A percentile compares a stretch with the other conserved stretches of the same genome.
Evolutionary conservation across 1,140 invertebrate species (phyloP).

Genomic region (Zelostemma sp.): DNA sequence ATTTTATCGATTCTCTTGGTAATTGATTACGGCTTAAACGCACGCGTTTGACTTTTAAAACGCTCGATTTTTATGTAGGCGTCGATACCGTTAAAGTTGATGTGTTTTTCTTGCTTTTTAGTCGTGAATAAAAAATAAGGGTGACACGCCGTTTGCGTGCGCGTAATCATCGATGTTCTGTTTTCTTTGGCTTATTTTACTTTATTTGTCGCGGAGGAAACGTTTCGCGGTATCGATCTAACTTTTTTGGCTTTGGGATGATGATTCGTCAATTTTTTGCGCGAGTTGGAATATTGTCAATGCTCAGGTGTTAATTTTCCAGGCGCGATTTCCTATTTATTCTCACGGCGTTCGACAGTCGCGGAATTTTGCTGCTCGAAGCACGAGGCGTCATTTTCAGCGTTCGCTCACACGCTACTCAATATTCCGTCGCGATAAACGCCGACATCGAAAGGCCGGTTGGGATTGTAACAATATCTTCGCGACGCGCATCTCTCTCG

Average conservation of each 20-base stretch:
- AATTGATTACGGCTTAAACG: slow-evolving; percentile 27
- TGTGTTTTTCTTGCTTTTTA: slow-evolving; percentile 24
- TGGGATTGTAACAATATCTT: slow-evolving; percentile 70
- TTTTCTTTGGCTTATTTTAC: no score
- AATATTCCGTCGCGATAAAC: slow-evolving; percentile 64
- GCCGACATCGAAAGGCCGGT: slow-evolving; percentile 37
- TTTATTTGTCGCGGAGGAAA: not conserved
- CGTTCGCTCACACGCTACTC: slow-evolving; percentile 67
- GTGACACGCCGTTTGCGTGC: slow-evolving; percentile 49
- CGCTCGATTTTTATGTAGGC: slow-evolving; percentile 21
- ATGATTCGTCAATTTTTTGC: no score
- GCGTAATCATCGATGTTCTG: slow-evolving; percentile 52
- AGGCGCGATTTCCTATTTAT: slow-evolving; percentile 55
- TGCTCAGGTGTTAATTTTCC: slow-evolving; percentile 67
- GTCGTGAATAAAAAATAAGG: slow-evolving; percentile 56
- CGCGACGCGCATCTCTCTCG: slow-evolving; percentile 52
- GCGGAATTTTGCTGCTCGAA: slow-evolving; percentile 58
- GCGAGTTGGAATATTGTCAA: no score
- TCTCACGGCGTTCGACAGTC: slow-evolving; percentile 18
- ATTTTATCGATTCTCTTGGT: slow-evolving; percentile 13
- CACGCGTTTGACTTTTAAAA: slow-evolving; percentile 32
- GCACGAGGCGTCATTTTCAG: slow-evolving; percentile 49
- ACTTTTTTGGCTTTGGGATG: no score
- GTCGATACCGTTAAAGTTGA: slow-evolving; percentile 24
- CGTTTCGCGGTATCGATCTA: no score